Conservation (phyloP, 2,888 invertebrate species). For the Lochmaea capreae region DNA sequence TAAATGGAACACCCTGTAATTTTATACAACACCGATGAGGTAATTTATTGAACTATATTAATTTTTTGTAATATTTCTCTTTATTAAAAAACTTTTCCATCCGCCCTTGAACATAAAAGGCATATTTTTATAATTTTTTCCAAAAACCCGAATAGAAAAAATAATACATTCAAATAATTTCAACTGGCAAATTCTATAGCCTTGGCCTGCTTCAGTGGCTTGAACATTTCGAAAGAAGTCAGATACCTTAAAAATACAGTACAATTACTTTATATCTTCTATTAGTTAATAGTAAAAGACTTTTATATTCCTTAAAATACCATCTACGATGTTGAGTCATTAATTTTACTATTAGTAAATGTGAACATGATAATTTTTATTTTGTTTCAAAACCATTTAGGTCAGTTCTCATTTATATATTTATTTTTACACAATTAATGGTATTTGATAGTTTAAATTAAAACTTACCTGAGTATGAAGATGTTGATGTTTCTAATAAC, state of each 20-base stretch:
- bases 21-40: background rate
- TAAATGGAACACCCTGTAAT: background rate
- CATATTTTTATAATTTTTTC: background rate
- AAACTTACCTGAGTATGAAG: conserved; percentile 76
- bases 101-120: background rate
- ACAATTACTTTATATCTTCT: background rate
- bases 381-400: background rate
- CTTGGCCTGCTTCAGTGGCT: conserved; percentile 23
- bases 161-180: conserved; percentile 22
- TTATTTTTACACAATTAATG: background rate
- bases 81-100: background rate
- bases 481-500: conserved; percentile 76
- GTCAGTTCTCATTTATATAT: background rate
- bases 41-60: background rate
- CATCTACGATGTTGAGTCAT: background rate
- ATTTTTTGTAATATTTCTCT: background rate
- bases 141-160: conserved; percentile 21
- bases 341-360: background rate
- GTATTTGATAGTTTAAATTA: background rate
- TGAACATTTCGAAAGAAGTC: conserved; percentile 21
- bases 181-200: conserved; percentile 12
- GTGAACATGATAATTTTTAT: background rate
- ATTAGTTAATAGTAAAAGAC: background rate
- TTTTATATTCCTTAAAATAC: background rate
- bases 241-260: conserved; percentile 16